phyloP scores from a whole-genome alignment of 2,888 invertebrate species.

The Alentia gelatinosa region DNA sequence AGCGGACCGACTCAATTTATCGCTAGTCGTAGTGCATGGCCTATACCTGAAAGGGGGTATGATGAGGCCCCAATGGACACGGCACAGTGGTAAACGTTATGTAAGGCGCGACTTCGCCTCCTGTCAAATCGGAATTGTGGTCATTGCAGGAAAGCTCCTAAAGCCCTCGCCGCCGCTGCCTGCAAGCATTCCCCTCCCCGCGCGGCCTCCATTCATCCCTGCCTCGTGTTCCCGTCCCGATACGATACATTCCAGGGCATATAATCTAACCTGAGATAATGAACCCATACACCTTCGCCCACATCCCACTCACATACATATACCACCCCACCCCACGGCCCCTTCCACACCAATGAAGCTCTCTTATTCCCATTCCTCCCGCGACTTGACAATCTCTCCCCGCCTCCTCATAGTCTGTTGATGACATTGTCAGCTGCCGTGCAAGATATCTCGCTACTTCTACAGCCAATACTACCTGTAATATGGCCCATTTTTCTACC shows the following conservation, averaged over 20 bases:
- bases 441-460: background rate
- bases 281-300: background rate
- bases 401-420: background rate
- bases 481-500: background rate
- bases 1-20: background rate
- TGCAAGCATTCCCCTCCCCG: background rate
- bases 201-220: background rate
- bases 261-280: background rate
- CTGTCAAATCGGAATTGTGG: background rate
- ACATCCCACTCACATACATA: background rate
- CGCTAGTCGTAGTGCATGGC: background rate
- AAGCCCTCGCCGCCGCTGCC: background rate
- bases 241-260: background rate
- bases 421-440: background rate
- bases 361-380: background rate
- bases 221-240: background rate
- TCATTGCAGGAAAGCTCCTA: background rate
- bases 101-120: background rate
- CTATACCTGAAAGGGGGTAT: background rate
- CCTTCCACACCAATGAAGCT: background rate
- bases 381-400: background rate
- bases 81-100: background rate
- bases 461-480: background rate
- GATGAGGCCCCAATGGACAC: background rate
- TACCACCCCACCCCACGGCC: background rate